Evolutionary conservation across 2,888 invertebrate species (phyloP), one percentile per base, ranked within the genome.

Genomic region (Lasioglossum malachurum): DNA sequence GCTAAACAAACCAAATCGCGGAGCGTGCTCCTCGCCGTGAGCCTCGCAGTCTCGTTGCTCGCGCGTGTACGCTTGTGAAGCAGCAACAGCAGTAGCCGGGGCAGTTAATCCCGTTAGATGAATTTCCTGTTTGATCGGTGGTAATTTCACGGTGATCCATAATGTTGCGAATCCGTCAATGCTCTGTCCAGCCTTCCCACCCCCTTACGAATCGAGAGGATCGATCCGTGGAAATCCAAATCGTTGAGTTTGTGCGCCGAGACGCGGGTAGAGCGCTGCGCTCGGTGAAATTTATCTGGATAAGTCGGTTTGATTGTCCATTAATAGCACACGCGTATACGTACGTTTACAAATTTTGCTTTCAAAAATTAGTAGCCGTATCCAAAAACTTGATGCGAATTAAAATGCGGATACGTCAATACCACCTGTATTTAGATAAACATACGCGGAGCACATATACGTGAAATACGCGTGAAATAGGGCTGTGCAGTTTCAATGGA

Each of bases 61-160:
- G 64, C 31, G 31, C 71, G 46, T 31, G 69, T 64, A 31, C 75
- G 79, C 69, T 79, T 75, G 49, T 35, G 71, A 38, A 46, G 31
- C 73, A 35, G 19, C 46, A 14, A 27, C 35, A 31, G 31, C 64
- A 19, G 57, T 7, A 19, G 41, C 23, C 35, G 27, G 71, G 12
- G n/a, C 27, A 49, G 73, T 85, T 82, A 75, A 87, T 82, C 44
- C 67, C 27, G 49, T 69, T 74, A 53, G 76, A 79, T 69, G 75
- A 87, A 86, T 82, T 83, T 86, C 78, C 46, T 49, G 19, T 49
- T 79, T 74, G 82, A 87, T 86, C 53, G 79, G 60, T 35, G 82
- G 76, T 75, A 87, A 82, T 87, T 87, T 86, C 74, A 31, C 69
- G 78, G 76, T 74, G 38, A 49, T 64, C 75, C 79, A 82, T 87